Evolutionary conservation across 2,888 invertebrate genomes (phyloP).

Genomic region (Epinotia demarniana): DNA sequence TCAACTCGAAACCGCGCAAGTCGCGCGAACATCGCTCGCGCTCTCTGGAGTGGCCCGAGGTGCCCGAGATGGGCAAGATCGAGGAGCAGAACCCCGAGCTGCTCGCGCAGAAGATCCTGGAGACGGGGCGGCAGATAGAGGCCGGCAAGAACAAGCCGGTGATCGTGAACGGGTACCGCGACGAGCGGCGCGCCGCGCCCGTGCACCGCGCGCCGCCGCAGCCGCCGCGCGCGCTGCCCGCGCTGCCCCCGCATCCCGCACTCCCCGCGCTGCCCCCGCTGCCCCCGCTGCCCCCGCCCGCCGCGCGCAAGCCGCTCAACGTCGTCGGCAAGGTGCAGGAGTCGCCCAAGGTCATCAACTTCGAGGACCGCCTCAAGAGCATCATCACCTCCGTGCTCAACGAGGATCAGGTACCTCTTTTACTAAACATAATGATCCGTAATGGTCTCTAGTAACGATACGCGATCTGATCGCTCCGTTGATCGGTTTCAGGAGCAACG

Average conservation of each 20-base stretch:
- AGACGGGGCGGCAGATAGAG: constrained; percentile 95
- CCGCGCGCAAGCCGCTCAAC: constrained; percentile 65
- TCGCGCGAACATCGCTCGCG: constrained; percentile 90
- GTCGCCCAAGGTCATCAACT: constrained; percentile 93
- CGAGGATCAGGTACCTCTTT: constrained; percentile 88
- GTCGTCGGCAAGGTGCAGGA: constrained; percentile 86
- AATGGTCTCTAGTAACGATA: no score
- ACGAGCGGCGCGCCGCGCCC: constrained; percentile 60
- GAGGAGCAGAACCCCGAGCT: constrained; percentile 97
- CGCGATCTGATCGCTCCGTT: background rate
- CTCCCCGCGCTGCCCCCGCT: constrained; percentile 54
- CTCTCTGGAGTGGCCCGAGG: constrained; percentile 96
- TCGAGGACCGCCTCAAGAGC: constrained; percentile 94
- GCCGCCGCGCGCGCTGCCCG: constrained; percentile 53
- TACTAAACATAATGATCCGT: background rate
- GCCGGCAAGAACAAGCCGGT: constrained; percentile 87
- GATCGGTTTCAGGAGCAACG: constrained; percentile 41
- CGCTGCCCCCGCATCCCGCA: constrained; percentile 52
- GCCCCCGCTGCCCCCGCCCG: constrained; percentile 48
- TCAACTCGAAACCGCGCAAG: constrained; percentile 74
- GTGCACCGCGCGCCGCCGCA: constrained; percentile 62
- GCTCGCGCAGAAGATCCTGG: constrained; percentile 94
- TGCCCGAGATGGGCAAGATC: constrained; percentile 95
- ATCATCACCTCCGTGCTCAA: constrained; percentile 94
- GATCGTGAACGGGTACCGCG: constrained; percentile 76